phyloP scores from a whole-genome alignment of 2,888 invertebrate species.

The Oligia strigilis region DNA sequence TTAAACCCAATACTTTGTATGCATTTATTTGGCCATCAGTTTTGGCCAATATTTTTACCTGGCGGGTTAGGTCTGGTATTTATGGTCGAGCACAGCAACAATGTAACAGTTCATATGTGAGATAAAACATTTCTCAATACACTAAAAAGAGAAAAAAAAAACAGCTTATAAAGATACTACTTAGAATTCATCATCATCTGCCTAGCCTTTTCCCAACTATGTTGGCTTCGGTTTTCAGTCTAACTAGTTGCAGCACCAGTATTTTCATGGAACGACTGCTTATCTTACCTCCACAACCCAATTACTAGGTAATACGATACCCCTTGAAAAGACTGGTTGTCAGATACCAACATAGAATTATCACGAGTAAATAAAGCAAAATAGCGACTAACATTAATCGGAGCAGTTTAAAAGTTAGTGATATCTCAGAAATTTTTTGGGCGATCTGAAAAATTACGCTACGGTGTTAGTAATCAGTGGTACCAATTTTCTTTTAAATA shows the following conservation, averaged over 20 bases:
- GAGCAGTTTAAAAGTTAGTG: neutral
- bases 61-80: neutral
- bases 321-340: no score
- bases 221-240: no score
- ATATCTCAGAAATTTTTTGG: neutral
- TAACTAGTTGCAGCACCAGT: no score
- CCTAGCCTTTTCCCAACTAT: no score
- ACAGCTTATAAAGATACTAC: neutral
- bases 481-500: no score
- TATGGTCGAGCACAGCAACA: neutral
- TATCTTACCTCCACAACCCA: no score
- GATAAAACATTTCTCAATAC: neutral
- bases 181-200: neutral
- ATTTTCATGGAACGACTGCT: no score
- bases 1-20: slow-evolving; percentile 10
- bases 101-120: neutral
- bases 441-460: neutral
- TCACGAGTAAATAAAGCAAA: neutral
- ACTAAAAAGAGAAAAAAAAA: neutral
- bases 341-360: neutral
- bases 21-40: slow-evolving; percentile 18
- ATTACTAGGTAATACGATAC: no score
- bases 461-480: neutral
- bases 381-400: neutral
- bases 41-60: slow-evolving; percentile 22